Evolutionary conservation across 2,888 invertebrate genomes (phyloP), one percentile per base, ranked within the genome.

Genomic region (Tenthredo amoena): DNA sequence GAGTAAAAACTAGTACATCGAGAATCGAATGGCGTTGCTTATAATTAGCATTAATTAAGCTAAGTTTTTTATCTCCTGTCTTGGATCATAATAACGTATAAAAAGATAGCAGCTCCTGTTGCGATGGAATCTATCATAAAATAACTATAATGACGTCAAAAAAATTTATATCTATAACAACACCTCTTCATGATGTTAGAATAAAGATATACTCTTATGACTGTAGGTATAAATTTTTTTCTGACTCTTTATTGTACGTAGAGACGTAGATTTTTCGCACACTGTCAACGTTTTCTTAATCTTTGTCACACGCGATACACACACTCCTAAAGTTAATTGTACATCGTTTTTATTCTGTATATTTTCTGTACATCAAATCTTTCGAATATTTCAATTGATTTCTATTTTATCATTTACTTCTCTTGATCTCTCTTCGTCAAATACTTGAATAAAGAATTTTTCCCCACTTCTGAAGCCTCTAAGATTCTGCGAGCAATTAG

Each of bases 31-130:
- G 26, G 26, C 74, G 26, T 77, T 77, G 77, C 77, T 77, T 77
- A 77, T 40, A 77, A 77, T 77, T 55, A 77, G 77, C 77, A 77
- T 77, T 50, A 34, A 77, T 77, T 50, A 77, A 50, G 76, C 21
- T 10, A n/a, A 31, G 50, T 31, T 31, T 34, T 34, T 62, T 62
- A 26, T 43, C 72, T 43, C 43, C 31, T 34, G 21, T 55, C 34
- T 77, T 55, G 77, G 6, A 77, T n/a, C 77, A 55, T n/a, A 43
- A 76, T 26, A 40, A 74, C 31, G 34, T n/a, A 76, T 26, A 68
- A 31, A 26, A 68, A 34, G 31, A 68, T 31, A 31, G 18, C 15
- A 34, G 34, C 6, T 34, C 31, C 65, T 31, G 65, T 31, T 15
- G 65, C 6, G 15, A 26, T 21, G 9, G 26, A 62, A 62, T 62